phyloP scores from a whole-genome alignment of 2,797 vertebrate genomes.

The Triplophysa yarkandensis region DNA sequence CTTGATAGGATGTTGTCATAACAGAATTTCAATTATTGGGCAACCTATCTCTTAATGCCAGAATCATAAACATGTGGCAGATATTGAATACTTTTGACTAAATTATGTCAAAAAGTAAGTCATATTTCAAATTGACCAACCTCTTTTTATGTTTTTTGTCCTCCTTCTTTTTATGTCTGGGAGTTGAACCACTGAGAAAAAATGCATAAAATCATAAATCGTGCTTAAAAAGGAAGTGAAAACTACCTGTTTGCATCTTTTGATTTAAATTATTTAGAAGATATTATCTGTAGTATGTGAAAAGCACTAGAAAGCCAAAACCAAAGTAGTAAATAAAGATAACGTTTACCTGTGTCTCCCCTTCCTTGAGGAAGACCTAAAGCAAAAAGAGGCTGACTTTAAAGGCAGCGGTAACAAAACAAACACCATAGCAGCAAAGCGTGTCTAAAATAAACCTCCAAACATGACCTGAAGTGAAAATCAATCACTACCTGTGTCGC shows the following conservation, averaged over 20 bases:
- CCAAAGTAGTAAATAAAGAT: not conserved
- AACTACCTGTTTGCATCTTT: not conserved
- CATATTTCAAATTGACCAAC: conserved; percentile 76
- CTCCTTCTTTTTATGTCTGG: conserved; percentile 89
- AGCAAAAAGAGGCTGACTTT: conserved; percentile 21
- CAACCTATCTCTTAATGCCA: too few relatives aligned
- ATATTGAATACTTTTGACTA: too few relatives aligned
- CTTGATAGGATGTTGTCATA: too few relatives aligned
- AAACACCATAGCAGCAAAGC: conserved; percentile 26
- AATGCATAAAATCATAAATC: conserved; percentile 60
- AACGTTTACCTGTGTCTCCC: conserved; percentile 87
- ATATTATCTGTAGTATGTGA: not conserved
- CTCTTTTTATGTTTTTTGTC: conserved; percentile 95
- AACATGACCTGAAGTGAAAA: conserved; percentile 23
- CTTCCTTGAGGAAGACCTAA: conserved; percentile 91
- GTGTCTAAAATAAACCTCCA: conserved; percentile 11
- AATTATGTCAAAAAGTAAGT: not conserved
- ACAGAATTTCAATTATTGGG: too few relatives aligned
- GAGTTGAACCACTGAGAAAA: conserved; percentile 85
- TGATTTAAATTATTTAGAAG: not conserved
- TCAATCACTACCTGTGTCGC: conserved; percentile 81
- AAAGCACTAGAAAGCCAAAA: conserved; percentile 4
- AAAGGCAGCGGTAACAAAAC: conserved; percentile 16
- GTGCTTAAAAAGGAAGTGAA: not conserved
- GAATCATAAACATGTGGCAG: too few relatives aligned